A percentile compares a stretch with the other conserved stretches of the same genome.
Conservation (phyloP, 2,888 invertebrate genomes). For the Morinoia aosen region DNA sequence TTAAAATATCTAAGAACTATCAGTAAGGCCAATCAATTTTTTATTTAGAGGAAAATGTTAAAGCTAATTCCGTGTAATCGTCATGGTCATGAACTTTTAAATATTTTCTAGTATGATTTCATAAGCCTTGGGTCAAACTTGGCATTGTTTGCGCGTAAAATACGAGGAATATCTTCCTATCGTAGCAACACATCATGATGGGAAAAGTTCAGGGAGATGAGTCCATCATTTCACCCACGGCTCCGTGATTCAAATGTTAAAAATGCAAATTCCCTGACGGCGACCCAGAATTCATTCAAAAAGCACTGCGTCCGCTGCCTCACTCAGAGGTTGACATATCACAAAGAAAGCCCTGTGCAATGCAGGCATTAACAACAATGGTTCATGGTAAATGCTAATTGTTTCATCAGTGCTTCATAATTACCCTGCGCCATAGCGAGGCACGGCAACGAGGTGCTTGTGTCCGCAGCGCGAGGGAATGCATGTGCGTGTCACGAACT, state of each 20-base stretch:
- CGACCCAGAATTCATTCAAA: not conserved
- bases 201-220: too few relatives aligned
- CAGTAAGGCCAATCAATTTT: too few relatives aligned
- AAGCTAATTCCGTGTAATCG: too few relatives aligned
- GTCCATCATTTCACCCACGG: not conserved
- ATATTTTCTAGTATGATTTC: too few relatives aligned
- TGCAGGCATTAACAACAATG: not conserved
- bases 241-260: not conserved
- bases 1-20: too few relatives aligned
- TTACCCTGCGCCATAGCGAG: not conserved
- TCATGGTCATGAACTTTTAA: too few relatives aligned
- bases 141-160: too few relatives aligned
- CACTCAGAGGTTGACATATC: not conserved
- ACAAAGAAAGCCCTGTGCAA: not conserved
- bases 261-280: not conserved
- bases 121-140: too few relatives aligned
- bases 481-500: not conserved
- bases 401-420: not conserved
- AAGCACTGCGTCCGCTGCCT: not conserved
- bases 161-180: too few relatives aligned
- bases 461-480: not conserved
- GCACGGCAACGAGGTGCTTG: not conserved
- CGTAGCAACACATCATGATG: too few relatives aligned
- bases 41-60: too few relatives aligned
- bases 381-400: not conserved